Percentiles rank a stretch among this genome's conserved stretches.
Evolutionary conservation across 2,113 vertebrate species (phyloP).

Genomic region (Tapirus terrestris): DNA sequence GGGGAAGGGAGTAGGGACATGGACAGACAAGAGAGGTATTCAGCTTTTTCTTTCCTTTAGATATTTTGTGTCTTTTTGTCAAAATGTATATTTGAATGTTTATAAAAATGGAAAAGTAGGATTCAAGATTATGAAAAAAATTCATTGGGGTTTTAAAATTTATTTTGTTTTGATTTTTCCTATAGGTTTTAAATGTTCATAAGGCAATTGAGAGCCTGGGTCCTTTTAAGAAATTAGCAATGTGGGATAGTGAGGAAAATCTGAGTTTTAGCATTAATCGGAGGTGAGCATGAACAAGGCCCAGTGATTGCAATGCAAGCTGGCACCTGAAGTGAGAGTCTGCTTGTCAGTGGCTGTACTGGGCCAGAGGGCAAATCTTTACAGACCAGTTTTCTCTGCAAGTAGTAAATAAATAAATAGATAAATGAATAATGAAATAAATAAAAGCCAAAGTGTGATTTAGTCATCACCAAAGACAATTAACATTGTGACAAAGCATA

Average conservation of each 20-base stretch:
- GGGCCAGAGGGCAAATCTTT: neutral
- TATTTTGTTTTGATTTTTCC: conserved; percentile 56
- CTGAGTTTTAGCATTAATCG: conserved; percentile 4
- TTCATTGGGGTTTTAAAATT: neutral
- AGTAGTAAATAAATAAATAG: neutral
- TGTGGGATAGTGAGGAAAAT: neutral
- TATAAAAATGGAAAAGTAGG: neutral
- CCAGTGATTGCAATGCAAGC: neutral
- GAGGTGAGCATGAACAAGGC: neutral
- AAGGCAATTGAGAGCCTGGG: neutral
- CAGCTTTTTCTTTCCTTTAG: neutral
- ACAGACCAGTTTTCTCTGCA: neutral
- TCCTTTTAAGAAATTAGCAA: conserved; percentile 42
- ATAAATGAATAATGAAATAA: neutral
- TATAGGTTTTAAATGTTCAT: conserved; percentile 12
- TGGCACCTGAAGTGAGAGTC: neutral
- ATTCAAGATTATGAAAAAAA: neutral
- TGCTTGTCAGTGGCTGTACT: neutral
- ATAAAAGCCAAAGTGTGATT: neutral
- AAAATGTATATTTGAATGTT: neutral
- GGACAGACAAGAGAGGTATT: neutral
- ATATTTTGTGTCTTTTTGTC: neutral
- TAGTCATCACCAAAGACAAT: neutral
- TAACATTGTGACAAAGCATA: neutral
- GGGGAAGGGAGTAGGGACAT: neutral